A percentile compares a stretch with the other conserved stretches of the same genome.
Conservation (phyloP, 2,113 vertebrate species). For the Catharus bicknelli region DNA sequence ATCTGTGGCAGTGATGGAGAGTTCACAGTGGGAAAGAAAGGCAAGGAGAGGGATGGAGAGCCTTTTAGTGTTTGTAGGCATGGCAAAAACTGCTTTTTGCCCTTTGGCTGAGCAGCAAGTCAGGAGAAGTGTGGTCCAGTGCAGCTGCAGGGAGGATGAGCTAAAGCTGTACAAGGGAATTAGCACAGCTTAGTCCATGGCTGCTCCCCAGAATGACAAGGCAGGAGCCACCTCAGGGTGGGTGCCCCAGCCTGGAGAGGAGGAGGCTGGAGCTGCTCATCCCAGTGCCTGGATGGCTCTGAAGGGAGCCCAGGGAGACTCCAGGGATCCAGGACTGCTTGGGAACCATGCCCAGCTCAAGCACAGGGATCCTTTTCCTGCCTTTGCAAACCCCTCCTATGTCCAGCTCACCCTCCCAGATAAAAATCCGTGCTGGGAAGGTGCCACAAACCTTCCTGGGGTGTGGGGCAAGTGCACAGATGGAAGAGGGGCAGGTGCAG, state of each 20-base stretch:
- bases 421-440: background rate
- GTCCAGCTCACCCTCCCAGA: background rate
- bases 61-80: background rate
- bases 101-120: background rate
- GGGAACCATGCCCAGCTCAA: background rate
- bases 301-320: background rate
- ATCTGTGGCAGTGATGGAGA: background rate
- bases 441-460: background rate
- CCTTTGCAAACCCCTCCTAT: background rate
- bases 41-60: background rate
- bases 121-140: background rate
- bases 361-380: background rate
- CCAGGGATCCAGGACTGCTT: background rate
- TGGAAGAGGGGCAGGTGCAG: background rate
- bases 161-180: conserved; percentile 21
- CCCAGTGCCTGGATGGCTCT: background rate
- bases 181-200: background rate
- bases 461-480: background rate
- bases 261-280: background rate
- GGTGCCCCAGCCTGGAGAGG: background rate
- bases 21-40: background rate
- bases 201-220: conserved; percentile 6
- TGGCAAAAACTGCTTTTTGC: background rate
- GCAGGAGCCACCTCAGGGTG: background rate
- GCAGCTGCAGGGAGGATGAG: background rate